Evolutionary conservation across 1,140 invertebrate genomes (phyloP).

Genomic region (Trichogramma pretiosum): DNA sequence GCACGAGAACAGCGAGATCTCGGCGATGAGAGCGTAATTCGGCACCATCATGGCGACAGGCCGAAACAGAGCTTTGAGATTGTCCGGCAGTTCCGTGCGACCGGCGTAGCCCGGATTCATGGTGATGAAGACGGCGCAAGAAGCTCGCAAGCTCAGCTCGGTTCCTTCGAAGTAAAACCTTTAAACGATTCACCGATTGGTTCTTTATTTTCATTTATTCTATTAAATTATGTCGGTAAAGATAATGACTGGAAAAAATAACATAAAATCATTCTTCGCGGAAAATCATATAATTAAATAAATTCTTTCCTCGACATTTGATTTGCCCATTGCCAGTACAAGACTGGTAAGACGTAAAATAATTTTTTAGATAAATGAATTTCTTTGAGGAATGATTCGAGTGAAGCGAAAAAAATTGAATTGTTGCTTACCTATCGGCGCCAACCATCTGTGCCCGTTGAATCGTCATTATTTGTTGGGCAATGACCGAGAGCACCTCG

Average conservation of each 20-base stretch:
- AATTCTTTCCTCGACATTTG: too few relatives aligned
- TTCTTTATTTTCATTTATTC: too few relatives aligned
- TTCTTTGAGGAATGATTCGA: too few relatives aligned
- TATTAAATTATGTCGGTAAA: too few relatives aligned
- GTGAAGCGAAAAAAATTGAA: not conserved
- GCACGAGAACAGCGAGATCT: slow-evolving; percentile 64
- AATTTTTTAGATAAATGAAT: too few relatives aligned
- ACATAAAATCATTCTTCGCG: too few relatives aligned
- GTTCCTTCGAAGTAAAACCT: slow-evolving; percentile 59
- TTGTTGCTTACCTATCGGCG: slow-evolving; percentile 21
- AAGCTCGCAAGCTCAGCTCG: slow-evolving; percentile 52
- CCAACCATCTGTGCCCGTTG: slow-evolving; percentile 47
- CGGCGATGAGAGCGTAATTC: slow-evolving; percentile 62
- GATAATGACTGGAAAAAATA: too few relatives aligned
- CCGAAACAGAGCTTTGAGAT: slow-evolving; percentile 63
- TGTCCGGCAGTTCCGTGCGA: slow-evolving; percentile 63
- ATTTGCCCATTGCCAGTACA: too few relatives aligned
- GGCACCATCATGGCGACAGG: slow-evolving; percentile 74
- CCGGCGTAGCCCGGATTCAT: slow-evolving; percentile 72
- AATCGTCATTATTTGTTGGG: slow-evolving; percentile 57
- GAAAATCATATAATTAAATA: too few relatives aligned
- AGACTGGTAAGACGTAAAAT: too few relatives aligned
- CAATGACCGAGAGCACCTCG: slow-evolving; percentile 55
- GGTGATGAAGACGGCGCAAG: slow-evolving; percentile 64
- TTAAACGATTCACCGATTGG: too few relatives aligned